Evolutionary conservation across 2,797 vertebrate genomes (phyloP), one percentile per base, ranked within the genome.

Genomic region (Miichthys miiuy): DNA sequence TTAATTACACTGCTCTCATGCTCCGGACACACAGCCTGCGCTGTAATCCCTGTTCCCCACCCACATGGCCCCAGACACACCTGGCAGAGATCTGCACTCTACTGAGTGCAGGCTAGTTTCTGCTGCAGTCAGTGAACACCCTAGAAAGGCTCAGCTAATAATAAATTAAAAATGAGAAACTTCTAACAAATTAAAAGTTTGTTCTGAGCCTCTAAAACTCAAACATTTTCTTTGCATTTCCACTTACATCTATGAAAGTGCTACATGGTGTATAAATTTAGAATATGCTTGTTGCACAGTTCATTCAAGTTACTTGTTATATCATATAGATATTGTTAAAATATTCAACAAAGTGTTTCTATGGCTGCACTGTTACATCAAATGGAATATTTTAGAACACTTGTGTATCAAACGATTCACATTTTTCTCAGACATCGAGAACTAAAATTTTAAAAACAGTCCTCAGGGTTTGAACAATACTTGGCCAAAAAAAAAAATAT

Each of bases 381-480:
- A 73, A 61, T 60, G 6, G 20, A 64, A 77, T 72, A 70, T 34
- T 58, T 58, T 2, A 76, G 11, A 48, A 5, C 30, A 56, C 44
- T 14, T 27, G 25, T 41, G 8, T 17, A 25, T 56, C 8, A 23
- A 58, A 58, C 34, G 12, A 41, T 71, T 57, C 30, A 47, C 27
- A 23, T 63, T 74, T 74, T 52, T 30, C 48, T 64, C 42, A 72
- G 57, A 58, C 18, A 11, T 1, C 18, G 5, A n/a, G 34, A 42
- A 34, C 16, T 65, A 47, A 65, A 52, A 42, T 47, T 8, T 20
- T 23, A 58, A 54, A 61, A 11, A 1, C 16, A 46, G 25, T 51
- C 65, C 54, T 63, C n/a, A 51, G 66, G 17, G 30, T 62, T 63
- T 50, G 23, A 71, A 60, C 38, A 76, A 47, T 54, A 17, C 41